Evolutionary conservation across 2,888 invertebrate genomes (phyloP), one percentile per base, ranked within the genome.

Genomic region (Agonopterix arenella): DNA sequence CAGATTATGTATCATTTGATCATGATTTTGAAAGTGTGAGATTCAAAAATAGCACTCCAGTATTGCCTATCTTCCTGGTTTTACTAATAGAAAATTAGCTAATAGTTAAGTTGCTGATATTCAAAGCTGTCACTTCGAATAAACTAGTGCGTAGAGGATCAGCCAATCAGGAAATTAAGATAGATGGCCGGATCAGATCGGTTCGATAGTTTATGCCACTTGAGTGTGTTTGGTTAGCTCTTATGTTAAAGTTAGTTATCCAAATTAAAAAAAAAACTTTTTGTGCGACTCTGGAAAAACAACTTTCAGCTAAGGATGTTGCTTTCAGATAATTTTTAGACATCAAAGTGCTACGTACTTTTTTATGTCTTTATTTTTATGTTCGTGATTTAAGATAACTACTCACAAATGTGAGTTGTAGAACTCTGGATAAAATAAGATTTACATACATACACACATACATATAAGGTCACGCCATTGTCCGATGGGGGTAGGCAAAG

Each of bases 141-240:
- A 61, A 60, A 66, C 60, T 60, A 56, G 50, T 51, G 37, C 11
- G 52, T 50, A 57, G 59, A 50, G 55, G 59, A 52, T 57, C 57
- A 49, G 55, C 68, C 70, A 70, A 73, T 71, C 69, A 68, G 61
- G 51, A 62, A 58, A 60, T 62, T 66, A 66, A 70, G 72, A 73
- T 66, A 57, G 66, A 73, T 73, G 68, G 67, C 64, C 61, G 56
- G 59, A 61, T 61, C 62, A 56, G 52, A 51, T 40, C 40, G 40
- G 40, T n/a, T 40, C n/a, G 5, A 9, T n/a, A n/a, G 40, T 40
- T 10, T 40, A n/a, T 40, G 9, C 40, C 40, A 40, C 40, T 40
- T 40, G n/a, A n/a, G 10, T 4, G 5, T 40, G 5, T 40, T 40
- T 40, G n/a, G 7, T 28, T 28, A 28, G 28, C 5, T 28, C 28